Conservation (phyloP, 2,113 vertebrate genomes). For the Pontoporia blainvillei region DNA sequence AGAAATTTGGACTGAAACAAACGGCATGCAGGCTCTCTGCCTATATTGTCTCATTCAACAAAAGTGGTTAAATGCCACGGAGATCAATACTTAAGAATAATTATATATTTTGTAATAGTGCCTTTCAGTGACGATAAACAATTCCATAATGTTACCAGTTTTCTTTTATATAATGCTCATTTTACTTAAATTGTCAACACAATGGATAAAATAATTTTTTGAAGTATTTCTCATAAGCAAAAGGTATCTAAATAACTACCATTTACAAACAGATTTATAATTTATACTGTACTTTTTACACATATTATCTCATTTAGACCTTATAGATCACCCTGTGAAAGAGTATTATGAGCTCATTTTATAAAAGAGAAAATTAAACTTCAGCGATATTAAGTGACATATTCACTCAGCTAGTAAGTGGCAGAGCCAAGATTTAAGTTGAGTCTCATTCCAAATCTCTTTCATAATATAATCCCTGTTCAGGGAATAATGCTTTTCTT, state of each 20-base stretch:
- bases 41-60: background rate
- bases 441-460: background rate
- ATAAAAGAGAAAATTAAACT: background rate
- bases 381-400: background rate
- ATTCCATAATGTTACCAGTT: conserved; percentile 16
- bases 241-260: background rate
- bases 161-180: background rate
- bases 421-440: background rate
- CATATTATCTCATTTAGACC: background rate
- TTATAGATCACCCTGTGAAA: background rate
- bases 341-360: background rate
- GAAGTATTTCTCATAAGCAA: background rate
- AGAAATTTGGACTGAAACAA: conserved; percentile 14
- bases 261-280: background rate
- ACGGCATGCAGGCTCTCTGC: background rate
- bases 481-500: background rate
- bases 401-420: background rate
- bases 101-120: background rate
- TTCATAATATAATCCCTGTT: background rate
- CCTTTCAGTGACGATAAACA: background rate
- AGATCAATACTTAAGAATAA: background rate
- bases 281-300: background rate
- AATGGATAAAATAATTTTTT: background rate
- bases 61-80: background rate
- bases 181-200: conserved; percentile 21